Evolutionary conservation across 2,113 vertebrate genomes (phyloP).

Genomic region (Manacus vitellinus): DNA sequence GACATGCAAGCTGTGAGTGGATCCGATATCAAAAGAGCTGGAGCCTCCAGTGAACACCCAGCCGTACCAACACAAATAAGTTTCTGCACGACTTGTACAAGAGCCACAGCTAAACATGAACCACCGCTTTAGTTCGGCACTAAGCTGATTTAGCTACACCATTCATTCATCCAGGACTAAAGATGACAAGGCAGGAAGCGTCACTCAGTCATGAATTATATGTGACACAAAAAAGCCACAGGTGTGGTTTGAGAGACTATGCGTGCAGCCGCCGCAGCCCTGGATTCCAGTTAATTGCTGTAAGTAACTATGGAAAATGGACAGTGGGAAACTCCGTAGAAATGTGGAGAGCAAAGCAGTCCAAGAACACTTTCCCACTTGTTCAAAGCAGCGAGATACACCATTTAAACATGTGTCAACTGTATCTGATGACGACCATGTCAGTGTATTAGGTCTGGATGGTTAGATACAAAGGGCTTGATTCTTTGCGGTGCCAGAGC

Average conservation of each 20-base stretch:
- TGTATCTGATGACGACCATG: slow-evolving; percentile 62
- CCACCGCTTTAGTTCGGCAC: not conserved
- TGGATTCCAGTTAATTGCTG: slow-evolving; percentile 36
- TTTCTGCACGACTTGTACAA: slow-evolving; percentile 27
- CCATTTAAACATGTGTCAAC: slow-evolving; percentile 39
- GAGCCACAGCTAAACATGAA: not conserved
- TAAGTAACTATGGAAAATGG: slow-evolving; percentile 47
- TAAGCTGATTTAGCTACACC: slow-evolving; percentile 37
- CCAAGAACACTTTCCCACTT: slow-evolving; percentile 51
- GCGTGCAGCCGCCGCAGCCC: slow-evolving; percentile 4
- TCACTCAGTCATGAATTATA: slow-evolving; percentile 64
- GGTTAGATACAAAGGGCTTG: slow-evolving; percentile 49
- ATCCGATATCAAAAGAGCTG: slow-evolving; percentile 65
- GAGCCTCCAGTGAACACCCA: slow-evolving; percentile 34
- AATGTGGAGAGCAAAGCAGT: not conserved
- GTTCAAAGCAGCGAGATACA: slow-evolving; percentile 31
- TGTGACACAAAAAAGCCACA: slow-evolving; percentile 61
- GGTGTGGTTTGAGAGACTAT: slow-evolving; percentile 33
- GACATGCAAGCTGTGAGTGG: slow-evolving; percentile 28
- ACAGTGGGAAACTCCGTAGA: slow-evolving; percentile 50
- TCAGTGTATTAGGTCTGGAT: slow-evolving; percentile 54
- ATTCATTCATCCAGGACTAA: slow-evolving; percentile 42
- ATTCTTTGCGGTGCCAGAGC: slow-evolving; percentile 40
- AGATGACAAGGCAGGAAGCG: slow-evolving; percentile 54
- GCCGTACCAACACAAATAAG: slow-evolving; percentile 47